Percentiles rank a stretch among this genome's conserved stretches.
phyloP scores from a whole-genome alignment of 2,113 vertebrate genomes.

The Bufo bufo region DNA sequence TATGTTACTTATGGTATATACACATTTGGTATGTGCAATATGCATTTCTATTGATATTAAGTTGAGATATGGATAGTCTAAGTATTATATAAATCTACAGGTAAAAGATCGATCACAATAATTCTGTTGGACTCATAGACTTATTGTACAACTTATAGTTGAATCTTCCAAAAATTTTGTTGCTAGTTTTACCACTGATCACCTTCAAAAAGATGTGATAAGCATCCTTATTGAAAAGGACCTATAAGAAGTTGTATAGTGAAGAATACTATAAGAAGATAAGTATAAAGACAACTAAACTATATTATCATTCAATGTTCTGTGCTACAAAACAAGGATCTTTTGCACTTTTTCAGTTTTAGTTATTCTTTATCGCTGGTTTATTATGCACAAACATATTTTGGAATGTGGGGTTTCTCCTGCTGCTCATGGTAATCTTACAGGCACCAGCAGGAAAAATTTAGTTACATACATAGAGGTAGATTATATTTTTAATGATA shows the following conservation, averaged over 20 bases:
- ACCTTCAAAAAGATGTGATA: not conserved
- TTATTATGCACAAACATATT: slow-evolving; percentile 69
- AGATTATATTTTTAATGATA: slow-evolving; percentile 63
- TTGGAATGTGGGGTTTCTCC: slow-evolving; percentile 58
- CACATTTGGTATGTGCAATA: too few relatives aligned
- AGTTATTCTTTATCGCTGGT: slow-evolving; percentile 60
- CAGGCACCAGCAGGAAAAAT: slow-evolving; percentile 63
- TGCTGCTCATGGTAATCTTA: slow-evolving; percentile 60
- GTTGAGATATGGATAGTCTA: too few relatives aligned
- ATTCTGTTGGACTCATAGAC: too few relatives aligned
- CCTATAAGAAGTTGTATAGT: not conserved
- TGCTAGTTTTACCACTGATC: too few relatives aligned
- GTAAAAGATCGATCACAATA: too few relatives aligned
- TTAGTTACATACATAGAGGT: slow-evolving; percentile 61
- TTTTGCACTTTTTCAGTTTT: not conserved
- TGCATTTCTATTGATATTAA: too few relatives aligned
- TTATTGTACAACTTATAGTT: too few relatives aligned
- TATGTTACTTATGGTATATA: too few relatives aligned
- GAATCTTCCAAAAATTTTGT: too few relatives aligned
- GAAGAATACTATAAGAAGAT: not conserved
- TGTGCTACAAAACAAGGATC: not conserved
- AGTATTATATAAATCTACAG: too few relatives aligned
- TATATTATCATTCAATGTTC: not conserved
- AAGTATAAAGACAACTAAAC: not conserved
- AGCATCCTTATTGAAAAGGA: too few relatives aligned